Evolutionary conservation across 2,797 vertebrate genomes (phyloP).

Genomic region (Lepilemur ruficaudatus): DNA sequence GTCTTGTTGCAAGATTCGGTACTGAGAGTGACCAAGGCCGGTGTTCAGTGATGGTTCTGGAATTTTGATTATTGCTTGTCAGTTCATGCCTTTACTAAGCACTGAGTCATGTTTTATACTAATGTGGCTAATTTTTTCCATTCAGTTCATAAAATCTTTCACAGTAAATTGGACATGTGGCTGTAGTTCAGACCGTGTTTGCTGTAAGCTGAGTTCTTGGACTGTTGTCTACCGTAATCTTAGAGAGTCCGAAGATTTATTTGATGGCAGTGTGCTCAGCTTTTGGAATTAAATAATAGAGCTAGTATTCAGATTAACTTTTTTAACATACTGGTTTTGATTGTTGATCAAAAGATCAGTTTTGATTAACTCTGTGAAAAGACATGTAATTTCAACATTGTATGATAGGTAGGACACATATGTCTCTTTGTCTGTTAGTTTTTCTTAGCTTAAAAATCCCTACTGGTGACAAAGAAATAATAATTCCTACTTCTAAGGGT

Average conservation of each 20-base stretch:
- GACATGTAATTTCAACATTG: background rate
- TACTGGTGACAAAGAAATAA: background rate
- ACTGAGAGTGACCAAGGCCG: slow-evolving; percentile 73
- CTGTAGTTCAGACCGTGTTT: background rate
- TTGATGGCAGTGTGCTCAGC: background rate
- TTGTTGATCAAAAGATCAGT: slow-evolving; percentile 16
- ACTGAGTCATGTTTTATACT: slow-evolving; percentile 71
- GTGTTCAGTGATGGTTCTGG: slow-evolving; percentile 50
- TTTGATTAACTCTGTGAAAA: slow-evolving; percentile 31
- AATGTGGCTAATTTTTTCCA: slow-evolving; percentile 58
- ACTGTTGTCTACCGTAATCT: background rate
- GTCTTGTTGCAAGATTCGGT: background rate
- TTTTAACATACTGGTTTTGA: background rate
- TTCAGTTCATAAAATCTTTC: slow-evolving; percentile 40
- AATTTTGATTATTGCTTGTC: slow-evolving; percentile 59
- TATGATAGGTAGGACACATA: background rate
- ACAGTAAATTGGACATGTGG: background rate
- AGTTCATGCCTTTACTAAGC: slow-evolving; percentile 57
- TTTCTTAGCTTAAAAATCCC: background rate
- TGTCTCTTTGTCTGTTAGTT: background rate
- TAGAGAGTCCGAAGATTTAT: background rate
- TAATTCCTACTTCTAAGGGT: background rate
- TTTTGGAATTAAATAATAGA: slow-evolving; percentile 45
- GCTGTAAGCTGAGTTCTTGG: background rate
- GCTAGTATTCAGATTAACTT: background rate